Conservation (phyloP, 2,888 invertebrate species). For the Neoitamus cyanurus region DNA sequence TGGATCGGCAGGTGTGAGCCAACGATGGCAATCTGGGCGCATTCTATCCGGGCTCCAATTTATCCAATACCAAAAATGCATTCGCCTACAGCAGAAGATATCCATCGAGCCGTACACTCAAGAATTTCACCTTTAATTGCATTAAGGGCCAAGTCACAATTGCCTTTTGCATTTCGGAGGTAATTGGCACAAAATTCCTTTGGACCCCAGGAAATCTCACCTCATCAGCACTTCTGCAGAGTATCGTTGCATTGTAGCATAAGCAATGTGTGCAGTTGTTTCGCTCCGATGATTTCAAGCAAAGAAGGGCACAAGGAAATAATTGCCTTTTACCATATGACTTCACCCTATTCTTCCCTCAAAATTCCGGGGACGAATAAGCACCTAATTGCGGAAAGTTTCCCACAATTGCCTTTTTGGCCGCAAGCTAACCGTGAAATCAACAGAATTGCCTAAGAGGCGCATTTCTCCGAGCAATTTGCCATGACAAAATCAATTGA, state of each 20-base stretch:
- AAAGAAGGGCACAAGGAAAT: neutral
- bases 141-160: neutral
- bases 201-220: neutral
- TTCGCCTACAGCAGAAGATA: neutral
- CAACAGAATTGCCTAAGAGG: neutral
- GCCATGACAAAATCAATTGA: constrained; percentile 29
- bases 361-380: neutral
- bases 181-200: constrained; percentile 1
- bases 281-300: neutral
- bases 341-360: neutral
- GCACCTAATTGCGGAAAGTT: neutral
- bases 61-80: neutral
- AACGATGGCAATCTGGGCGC: neutral
- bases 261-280: neutral
- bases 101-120: neutral
- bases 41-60: neutral
- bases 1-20: neutral
- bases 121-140: constrained; percentile 1
- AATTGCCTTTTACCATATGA: neutral
- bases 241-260: neutral
- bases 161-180: neutral
- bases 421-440: neutral
- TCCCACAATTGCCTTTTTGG: neutral
- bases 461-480: constrained; percentile 19
- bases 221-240: neutral